Percentiles rank a stretch among this genome's conserved stretches.
phyloP scores from a whole-genome alignment of 1,140 invertebrate species.

The Nasonia longicornis region DNA sequence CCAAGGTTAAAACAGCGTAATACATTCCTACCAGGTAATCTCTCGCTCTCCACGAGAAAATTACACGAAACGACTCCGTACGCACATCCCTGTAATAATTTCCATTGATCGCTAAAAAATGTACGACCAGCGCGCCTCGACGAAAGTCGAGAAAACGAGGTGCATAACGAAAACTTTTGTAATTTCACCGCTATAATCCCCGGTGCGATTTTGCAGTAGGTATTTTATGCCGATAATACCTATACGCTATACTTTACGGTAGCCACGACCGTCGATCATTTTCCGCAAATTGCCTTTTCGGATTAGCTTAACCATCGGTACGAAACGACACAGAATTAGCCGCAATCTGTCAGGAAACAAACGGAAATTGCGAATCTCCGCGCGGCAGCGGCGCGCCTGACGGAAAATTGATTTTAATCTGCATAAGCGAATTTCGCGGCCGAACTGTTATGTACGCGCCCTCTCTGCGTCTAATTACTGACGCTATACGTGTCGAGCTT shows the following conservation, averaged over 20 bases:
- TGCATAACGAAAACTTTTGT: constrained; percentile 19
- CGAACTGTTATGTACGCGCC: not conserved
- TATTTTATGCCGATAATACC: not conserved
- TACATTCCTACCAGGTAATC: too few species aligned
- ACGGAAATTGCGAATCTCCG: constrained; percentile 40
- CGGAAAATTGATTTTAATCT: constrained; percentile 44
- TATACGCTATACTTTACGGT: too few species aligned
- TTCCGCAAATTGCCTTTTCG: constrained; percentile 41
- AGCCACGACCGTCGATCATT: constrained; percentile 33
- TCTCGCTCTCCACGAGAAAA: too few species aligned
- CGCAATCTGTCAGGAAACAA: constrained; percentile 38
- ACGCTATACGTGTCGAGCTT: not conserved
- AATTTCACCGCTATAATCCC: constrained; percentile 16
- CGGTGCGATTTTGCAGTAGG: not conserved
- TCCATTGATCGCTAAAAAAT: not conserved
- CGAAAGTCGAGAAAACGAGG: not conserved
- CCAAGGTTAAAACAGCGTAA: too few species aligned
- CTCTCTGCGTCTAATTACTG: constrained; percentile 4
- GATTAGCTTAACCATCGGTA: constrained; percentile 38
- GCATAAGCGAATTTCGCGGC: constrained; percentile 25
- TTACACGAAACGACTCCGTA: not conserved
- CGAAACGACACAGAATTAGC: constrained; percentile 4
- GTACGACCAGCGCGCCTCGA: not conserved
- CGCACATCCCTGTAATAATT: not conserved
- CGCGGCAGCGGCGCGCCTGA: not conserved